phyloP scores from a whole-genome alignment of 2,113 vertebrate genomes.

The Cardinalis cardinalis region DNA sequence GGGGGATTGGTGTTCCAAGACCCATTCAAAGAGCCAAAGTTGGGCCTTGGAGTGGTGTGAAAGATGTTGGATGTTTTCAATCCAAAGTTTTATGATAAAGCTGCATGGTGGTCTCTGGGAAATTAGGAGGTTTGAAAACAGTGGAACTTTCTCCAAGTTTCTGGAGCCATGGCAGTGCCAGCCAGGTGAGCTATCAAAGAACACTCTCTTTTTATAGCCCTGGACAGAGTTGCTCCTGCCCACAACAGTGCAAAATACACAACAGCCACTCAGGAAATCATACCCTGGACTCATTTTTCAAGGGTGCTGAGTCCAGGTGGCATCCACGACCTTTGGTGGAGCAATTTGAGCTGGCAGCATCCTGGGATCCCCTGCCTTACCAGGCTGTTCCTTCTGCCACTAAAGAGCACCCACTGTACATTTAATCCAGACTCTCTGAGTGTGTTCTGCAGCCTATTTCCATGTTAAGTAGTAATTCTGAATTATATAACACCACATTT shows the following conservation, averaged over 20 bases:
- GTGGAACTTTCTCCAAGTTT: background rate
- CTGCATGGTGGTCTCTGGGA: background rate
- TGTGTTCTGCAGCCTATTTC: conserved; percentile 13
- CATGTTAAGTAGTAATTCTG: conserved; percentile 18
- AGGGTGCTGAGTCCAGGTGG: background rate
- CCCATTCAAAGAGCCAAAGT: background rate
- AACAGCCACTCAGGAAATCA: background rate
- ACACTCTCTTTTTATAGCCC: background rate
- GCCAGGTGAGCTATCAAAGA: background rate
- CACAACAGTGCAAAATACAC: background rate
- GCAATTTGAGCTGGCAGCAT: background rate
- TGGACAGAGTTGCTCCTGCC: background rate
- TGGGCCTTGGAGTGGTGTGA: background rate
- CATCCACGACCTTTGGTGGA: background rate
- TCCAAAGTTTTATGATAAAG: background rate
- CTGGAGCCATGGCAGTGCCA: background rate
- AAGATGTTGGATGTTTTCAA: background rate
- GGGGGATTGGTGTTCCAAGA: background rate
- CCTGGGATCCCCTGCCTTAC: background rate
- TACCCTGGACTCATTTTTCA: background rate
- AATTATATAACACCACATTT: conserved; percentile 25
- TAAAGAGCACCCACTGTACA: background rate
- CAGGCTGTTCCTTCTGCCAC: background rate
- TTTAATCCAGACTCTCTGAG: conserved; percentile 28
- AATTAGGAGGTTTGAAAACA: background rate